Evolutionary conservation across 2,888 invertebrate species (phyloP), one percentile per base, ranked within the genome.

Genomic region (Tuberolachnus salignus): DNA sequence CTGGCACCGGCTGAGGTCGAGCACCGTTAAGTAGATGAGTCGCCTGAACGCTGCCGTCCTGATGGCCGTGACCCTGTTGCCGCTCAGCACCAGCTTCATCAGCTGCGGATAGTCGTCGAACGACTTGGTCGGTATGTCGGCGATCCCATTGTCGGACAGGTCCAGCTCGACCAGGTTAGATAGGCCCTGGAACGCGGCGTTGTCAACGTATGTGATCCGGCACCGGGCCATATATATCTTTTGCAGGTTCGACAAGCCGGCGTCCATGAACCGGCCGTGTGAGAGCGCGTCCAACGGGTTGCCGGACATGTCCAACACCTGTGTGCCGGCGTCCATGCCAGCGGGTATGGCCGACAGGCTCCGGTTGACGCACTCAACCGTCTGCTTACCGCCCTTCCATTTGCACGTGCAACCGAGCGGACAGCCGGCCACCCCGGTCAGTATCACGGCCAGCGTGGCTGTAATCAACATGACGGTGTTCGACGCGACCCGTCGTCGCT

Each of bases 141-240:
- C 90, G 83, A 96, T 87, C 82, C 90, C 89, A 86, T 96, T 96
- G 84, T 91, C 91, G 63, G 93, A 92, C 72, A 96, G 87, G 87
- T 95, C 95, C 83, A 96, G 87, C 86, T 95, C 95, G 46, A 96
- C 94, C 67, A 96, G 88, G 85, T 95, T 95, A 44, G 92, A 91
- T 74, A 95, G 88, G 10, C 95, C 94, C 78, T 90, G 90, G 86
- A 96, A 94, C 42, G 95, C 92, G 83, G 90, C 89, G 83, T 91
- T 90, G 84, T 94, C 92, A 84, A 96, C 91, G 84, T 90, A 89
- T 83, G 90, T 90, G 83, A 96, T 88, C 83, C 91, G 89, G 85
- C 95, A 95, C 84, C 91, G 89, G 81, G 92, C 89, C 82, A 96
- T 86, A 85, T 91, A 94, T 83, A 96, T 92, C 86, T 93, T 92